phyloP scores from a whole-genome alignment of 2,888 invertebrate species.

The Orthosia gothica region DNA sequence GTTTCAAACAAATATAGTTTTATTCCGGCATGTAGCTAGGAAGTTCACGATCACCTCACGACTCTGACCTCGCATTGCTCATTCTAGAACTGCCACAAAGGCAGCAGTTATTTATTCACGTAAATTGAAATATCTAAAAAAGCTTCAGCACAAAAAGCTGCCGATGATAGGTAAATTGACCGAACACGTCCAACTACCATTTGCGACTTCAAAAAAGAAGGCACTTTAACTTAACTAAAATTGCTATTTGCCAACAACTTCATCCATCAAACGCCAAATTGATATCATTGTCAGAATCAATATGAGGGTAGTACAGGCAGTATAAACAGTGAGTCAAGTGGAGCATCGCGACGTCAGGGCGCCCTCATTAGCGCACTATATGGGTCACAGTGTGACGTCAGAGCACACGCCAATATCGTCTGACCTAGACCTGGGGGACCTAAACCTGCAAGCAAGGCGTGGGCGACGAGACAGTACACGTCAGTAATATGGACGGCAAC shows the following conservation, averaged over 20 bases:
- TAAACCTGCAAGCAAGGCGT: too few relatives aligned
- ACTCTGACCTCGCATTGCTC: neutral
- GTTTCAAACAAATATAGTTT: neutral
- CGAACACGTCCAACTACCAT: neutral
- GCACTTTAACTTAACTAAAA: neutral
- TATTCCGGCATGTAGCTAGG: neutral
- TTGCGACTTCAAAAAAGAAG: neutral
- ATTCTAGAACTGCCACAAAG: neutral
- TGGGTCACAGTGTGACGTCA: slow-evolving; percentile 44
- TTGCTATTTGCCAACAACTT: neutral
- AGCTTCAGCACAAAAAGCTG: slow-evolving; percentile 7
- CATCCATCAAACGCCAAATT: neutral
- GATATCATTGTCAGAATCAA: slow-evolving; percentile 30
- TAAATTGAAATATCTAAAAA: slow-evolving; percentile 18
- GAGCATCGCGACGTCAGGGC: slow-evolving; percentile 17
- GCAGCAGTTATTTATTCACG: neutral
- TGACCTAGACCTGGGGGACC: slow-evolving; percentile 33
- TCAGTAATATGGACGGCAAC: neutral
- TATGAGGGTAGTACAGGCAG: slow-evolving; percentile 14
- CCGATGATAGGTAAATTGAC: neutral
- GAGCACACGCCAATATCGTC: neutral
- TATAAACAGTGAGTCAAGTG: slow-evolving; percentile 24
- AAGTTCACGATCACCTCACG: slow-evolving; percentile 7
- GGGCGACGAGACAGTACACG: neutral
- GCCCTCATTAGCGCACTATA: slow-evolving; percentile 25